Evolutionary conservation across 2,888 invertebrate genomes (phyloP), one percentile per base, ranked within the genome.

Genomic region (Drosophila formosana): DNA sequence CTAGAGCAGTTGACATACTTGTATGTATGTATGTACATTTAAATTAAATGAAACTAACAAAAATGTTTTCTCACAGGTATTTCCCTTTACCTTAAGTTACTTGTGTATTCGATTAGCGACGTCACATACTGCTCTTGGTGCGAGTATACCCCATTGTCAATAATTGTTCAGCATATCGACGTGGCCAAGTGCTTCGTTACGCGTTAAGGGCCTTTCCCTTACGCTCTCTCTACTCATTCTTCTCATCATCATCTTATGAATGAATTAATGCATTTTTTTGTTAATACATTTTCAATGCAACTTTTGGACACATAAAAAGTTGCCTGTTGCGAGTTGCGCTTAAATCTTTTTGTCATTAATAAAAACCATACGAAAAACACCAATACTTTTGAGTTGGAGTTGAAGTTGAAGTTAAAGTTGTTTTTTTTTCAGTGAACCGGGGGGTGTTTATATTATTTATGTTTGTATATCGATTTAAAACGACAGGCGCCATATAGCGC

Each of bases 381-480:
- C 37, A 39, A 39, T 45, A 61, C 53, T 52, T 37, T 64, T 73
- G 30, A 49, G 49, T 18, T 49, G 32, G 6, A 50, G 30, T 39
- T 37, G 23, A 23, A 50, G 39, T 45, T 25, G 13, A 4, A 56
- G 41, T 34, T 56, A 28, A 7, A 30, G 30, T 6, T 30, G 30
- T 5, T 7, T 13, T 53, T 18, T 56, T 56, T 56, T 46, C 26
- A 28, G 26, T 46, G 11, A 56, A 56, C 46, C 60, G 58, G 49
- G 61, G 61, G 76, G 82, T 83, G 82, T 87, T 83, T 83, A 52
- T 84, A 74, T 83, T 87, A 83, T 83, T 83, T 87, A 83, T 88
- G 82, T 82, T 79, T 72, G 66, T 67, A 65, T 75, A 69, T 69
- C 78, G 78, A 75, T 77, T 75, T 71, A 67, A 77, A 78, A 67